These are phyloP conservation scores for Saimiri boliviensis DNA, from an alignment of 2,113 vertebrate genomes.

Conservation along the genomic window DNA sequence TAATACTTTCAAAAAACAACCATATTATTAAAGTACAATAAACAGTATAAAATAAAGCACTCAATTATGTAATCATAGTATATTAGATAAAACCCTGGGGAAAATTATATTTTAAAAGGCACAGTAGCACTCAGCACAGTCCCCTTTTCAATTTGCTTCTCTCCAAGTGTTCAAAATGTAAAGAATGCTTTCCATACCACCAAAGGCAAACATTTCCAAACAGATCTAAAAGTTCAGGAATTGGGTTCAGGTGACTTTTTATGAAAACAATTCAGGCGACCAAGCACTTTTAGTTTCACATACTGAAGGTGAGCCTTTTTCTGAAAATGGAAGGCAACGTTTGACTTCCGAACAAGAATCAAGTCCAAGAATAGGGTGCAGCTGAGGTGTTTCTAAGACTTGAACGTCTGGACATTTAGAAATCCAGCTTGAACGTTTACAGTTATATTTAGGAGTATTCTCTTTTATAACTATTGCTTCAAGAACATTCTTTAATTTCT, in stretches of 20 bases:
- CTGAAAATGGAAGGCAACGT: slow-evolving; percentile 33
- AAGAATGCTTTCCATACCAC: neutral
- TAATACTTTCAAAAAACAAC: slow-evolving; percentile 14
- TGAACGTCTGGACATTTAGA: neutral
- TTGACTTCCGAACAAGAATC: slow-evolving; percentile 45
- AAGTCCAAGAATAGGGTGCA: neutral
- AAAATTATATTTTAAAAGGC: neutral
- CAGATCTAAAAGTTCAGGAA: slow-evolving; percentile 16
- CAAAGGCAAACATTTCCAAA: slow-evolving; percentile 36
- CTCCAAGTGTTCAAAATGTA: neutral
- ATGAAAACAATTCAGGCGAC: slow-evolving; percentile 87
- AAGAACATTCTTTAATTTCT: neutral
- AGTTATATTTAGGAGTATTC: slow-evolving; percentile 13
- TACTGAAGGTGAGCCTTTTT: neutral
- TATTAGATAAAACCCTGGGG: neutral
- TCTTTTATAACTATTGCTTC: neutral
- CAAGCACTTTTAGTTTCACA: slow-evolving; percentile 64
- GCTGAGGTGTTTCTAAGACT: neutral
- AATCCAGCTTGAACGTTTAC: neutral
- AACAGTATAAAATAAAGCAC: slow-evolving; percentile 63
- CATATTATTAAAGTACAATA: slow-evolving; percentile 11
- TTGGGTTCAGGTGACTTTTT: neutral
- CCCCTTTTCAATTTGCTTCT: slow-evolving; percentile 1
- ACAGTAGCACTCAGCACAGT: neutral
- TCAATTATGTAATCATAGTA: neutral